A percentile compares a stretch with the other conserved stretches of the same genome.
phyloP scores from a whole-genome alignment of 2,797 vertebrate genomes.

The Spea hammondii region DNA sequence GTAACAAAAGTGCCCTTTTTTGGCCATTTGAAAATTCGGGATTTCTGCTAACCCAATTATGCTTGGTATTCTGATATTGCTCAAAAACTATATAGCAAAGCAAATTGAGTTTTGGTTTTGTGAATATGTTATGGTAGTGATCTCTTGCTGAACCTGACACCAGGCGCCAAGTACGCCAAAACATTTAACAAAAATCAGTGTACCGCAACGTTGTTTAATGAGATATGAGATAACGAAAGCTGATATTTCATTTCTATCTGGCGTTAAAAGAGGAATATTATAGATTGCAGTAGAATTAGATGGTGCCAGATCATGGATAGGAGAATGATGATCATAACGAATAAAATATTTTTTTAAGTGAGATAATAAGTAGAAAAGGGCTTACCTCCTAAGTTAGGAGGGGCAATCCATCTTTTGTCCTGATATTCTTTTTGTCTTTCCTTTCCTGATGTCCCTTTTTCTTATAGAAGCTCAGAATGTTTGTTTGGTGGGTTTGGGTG shows the following conservation, averaged over 20 bases:
- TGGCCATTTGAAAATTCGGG: no score
- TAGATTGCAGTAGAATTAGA: neutral
- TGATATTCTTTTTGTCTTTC: no score
- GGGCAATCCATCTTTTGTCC: no score
- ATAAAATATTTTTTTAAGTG: no score
- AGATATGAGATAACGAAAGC: slow-evolving; percentile 21
- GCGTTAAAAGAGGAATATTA: neutral
- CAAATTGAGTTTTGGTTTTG: slow-evolving; percentile 36
- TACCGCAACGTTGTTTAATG: slow-evolving; percentile 28
- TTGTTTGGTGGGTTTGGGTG: neutral
- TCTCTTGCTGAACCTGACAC: slow-evolving; percentile 17
- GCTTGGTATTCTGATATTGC: neutral
- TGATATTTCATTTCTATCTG: neutral
- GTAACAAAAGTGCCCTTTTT: no score
- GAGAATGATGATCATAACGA: no score
- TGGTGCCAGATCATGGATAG: neutral
- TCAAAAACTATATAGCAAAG: slow-evolving; percentile 2
- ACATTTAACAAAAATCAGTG: slow-evolving; percentile 19
- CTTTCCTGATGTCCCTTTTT: no score
- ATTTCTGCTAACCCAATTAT: no score
- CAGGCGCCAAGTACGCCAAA: slow-evolving; percentile 12
- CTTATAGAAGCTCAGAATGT: neutral
- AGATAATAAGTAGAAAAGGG: no score
- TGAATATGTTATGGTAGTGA: slow-evolving; percentile 25
- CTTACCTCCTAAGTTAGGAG: no score